phyloP scores from a whole-genome alignment of 1,140 invertebrate genomes.

The Bombus consobrinus region DNA sequence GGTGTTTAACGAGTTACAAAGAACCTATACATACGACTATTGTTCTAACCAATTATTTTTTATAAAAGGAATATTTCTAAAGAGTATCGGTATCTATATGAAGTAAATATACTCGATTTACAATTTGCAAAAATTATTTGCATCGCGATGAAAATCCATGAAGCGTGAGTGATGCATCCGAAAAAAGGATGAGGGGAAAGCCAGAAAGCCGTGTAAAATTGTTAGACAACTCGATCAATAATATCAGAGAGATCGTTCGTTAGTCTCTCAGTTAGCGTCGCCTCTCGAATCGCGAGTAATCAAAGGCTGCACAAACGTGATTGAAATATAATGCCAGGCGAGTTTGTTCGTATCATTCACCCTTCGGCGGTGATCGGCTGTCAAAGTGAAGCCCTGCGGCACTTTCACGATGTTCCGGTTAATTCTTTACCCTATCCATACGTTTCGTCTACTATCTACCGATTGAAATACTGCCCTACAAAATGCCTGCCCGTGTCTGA shows the following conservation, averaged over 20 bases:
- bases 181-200: conserved; percentile 21
- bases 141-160: conserved; percentile 8
- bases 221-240: conserved; percentile 70
- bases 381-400: conserved; percentile 67
- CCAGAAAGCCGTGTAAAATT: conserved; percentile 60
- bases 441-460: conserved; percentile 48
- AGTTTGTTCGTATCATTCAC: conserved; percentile 66
- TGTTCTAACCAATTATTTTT: background rate
- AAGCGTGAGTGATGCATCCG: background rate
- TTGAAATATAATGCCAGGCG: conserved; percentile 68
- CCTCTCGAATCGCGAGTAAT: conserved; percentile 68
- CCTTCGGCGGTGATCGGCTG: conserved; percentile 57
- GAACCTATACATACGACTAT: too few relatives aligned
- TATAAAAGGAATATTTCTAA: background rate
- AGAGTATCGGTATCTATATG: background rate
- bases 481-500: conserved; percentile 9
- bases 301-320: conserved; percentile 69
- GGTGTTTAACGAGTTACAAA: background rate
- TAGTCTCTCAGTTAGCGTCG: conserved; percentile 65
- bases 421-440: conserved; percentile 65
- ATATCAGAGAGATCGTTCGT: conserved; percentile 70
- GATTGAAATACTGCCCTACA: conserved; percentile 61
- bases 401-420: conserved; percentile 58
- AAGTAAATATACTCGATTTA: background rate
- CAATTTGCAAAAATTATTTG: conserved; percentile 7